A percentile compares a stretch with the other conserved stretches of the same genome.
These are phyloP conservation scores for Malurus alboscapulatus DNA, from an alignment of 2,113 vertebrate species.

Conservation along the genomic window DNA sequence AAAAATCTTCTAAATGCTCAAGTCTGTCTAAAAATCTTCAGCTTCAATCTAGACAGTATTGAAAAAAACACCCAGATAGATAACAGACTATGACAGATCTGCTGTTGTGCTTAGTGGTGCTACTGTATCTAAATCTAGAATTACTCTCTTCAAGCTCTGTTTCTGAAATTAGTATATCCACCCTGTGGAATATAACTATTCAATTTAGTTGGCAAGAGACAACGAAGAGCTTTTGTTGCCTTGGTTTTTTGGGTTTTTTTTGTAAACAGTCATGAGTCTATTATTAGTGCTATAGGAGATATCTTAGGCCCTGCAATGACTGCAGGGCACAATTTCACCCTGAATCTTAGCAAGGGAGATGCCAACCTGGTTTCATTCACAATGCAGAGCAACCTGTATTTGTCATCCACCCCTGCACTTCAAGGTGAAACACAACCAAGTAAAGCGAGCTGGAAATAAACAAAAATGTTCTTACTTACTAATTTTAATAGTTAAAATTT, in stretches of 20 bases:
- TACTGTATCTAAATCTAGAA: neutral
- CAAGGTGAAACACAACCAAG: neutral
- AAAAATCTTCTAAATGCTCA: neutral
- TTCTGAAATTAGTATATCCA: neutral
- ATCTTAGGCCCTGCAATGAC: neutral
- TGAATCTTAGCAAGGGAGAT: neutral
- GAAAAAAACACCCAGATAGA: neutral
- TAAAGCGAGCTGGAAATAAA: neutral
- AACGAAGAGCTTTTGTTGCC: neutral
- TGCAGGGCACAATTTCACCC: neutral
- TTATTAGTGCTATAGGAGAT: neutral
- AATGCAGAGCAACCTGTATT: neutral
- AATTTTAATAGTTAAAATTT: neutral
- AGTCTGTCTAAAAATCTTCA: neutral
- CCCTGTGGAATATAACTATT: neutral
- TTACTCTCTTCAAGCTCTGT: neutral
- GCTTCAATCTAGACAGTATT: neutral
- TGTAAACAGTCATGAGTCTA: neutral
- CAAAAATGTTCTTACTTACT: neutral
- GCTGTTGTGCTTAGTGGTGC: neutral
- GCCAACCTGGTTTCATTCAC: neutral
- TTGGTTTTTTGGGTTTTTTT: neutral
- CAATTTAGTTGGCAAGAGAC: neutral
- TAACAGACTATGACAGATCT: neutral
- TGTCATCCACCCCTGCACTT: neutral